These are phyloP conservation scores for Nemotelus pantherinus DNA, from an alignment of 2,888 invertebrate genomes.

Conservation along the genomic window DNA sequence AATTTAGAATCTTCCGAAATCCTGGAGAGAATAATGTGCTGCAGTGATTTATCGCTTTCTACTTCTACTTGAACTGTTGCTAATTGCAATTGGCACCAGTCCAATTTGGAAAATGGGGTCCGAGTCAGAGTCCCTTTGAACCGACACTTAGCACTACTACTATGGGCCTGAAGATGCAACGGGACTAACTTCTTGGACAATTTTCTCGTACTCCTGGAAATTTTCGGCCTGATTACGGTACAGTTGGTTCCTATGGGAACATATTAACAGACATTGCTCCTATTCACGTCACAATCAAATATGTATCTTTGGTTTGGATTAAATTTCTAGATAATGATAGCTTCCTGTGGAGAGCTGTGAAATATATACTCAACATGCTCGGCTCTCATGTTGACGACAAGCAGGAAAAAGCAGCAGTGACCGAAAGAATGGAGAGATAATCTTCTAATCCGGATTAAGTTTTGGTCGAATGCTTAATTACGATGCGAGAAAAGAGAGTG, in stretches of 20 bases:
- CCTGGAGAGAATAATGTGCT: constrained; percentile 40
- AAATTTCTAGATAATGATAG: constrained; percentile 37
- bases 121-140: background rate
- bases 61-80: constrained; percentile 36
- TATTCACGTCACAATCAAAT: constrained; percentile 33
- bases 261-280: constrained; percentile 21
- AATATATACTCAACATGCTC: background rate
- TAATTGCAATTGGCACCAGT: constrained; percentile 39
- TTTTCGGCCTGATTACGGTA: constrained; percentile 4
- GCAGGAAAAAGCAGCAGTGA: too few relatives aligned
- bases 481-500: too few relatives aligned
- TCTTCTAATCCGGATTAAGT: constrained; percentile 25
- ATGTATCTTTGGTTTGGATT: constrained; percentile 39
- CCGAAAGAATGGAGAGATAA: background rate
- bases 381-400: too few relatives aligned
- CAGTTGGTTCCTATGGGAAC: background rate
- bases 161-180: too few relatives aligned
- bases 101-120: constrained; percentile 11
- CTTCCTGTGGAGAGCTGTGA: background rate
- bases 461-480: background rate
- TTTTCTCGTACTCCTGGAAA: background rate
- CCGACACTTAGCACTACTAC: too few relatives aligned
- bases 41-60: constrained; percentile 42
- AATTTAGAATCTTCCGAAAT: constrained; percentile 41
- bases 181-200: background rate